A percentile compares a stretch with the other conserved stretches of the same genome.
Evolutionary conservation across 2,888 invertebrate genomes (phyloP).

Genomic region (Athrips mouffetella): DNA sequence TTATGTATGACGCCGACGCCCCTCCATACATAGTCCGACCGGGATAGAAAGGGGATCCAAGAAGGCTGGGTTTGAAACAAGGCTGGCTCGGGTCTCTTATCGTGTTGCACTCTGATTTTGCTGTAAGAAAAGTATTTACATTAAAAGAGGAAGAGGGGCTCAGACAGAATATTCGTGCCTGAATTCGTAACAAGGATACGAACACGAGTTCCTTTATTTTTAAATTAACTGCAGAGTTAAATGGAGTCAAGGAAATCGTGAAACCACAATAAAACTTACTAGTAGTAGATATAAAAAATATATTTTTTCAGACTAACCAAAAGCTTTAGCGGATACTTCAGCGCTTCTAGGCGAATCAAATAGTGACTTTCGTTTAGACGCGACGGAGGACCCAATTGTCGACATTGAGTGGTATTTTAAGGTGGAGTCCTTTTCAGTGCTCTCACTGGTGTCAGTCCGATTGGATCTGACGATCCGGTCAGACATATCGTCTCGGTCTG

Average conservation of each 20-base stretch:
- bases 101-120: constrained; percentile 49
- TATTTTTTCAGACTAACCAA: constrained; percentile 40
- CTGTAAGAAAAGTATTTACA: constrained; percentile 37
- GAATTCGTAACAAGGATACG: too few relatives aligned
- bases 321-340: constrained; percentile 27
- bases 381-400: constrained; percentile 35
- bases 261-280: too few relatives aligned
- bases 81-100: constrained; percentile 52
- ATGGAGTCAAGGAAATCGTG: too few relatives aligned
- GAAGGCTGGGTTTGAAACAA: constrained; percentile 49
- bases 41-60: constrained; percentile 84
- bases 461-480: background rate
- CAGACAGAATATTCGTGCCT: too few relatives aligned
- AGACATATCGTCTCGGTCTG: too few relatives aligned
- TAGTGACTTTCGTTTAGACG: constrained; percentile 49
- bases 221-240: too few relatives aligned
- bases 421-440: constrained; percentile 31
- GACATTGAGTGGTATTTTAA: constrained; percentile 37
- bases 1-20: constrained; percentile 78
- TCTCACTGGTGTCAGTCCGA: background rate
- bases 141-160: too few relatives aligned
- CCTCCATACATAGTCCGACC: constrained; percentile 88
- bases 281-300: too few relatives aligned
- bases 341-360: constrained; percentile 35
- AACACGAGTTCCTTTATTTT: too few relatives aligned